Conservation (phyloP, 2,113 vertebrate genomes). For the Halcyon senegalensis region DNA sequence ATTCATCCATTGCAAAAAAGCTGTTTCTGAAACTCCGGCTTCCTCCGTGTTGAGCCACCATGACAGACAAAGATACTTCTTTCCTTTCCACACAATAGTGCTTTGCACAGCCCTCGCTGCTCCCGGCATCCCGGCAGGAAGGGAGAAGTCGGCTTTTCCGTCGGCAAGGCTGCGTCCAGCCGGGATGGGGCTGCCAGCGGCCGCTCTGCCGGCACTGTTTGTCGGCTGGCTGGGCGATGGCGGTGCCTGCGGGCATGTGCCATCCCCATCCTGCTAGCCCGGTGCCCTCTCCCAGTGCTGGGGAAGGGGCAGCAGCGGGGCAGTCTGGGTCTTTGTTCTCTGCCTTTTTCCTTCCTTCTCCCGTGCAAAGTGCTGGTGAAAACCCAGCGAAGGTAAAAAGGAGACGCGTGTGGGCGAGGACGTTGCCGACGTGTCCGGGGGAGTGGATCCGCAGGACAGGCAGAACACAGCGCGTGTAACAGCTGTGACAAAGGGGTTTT, state of each 20-base stretch:
- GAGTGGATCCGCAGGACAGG: conserved; percentile 18
- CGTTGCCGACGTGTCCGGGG: not conserved
- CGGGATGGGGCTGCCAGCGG: rapidly evolving
- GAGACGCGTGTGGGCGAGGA: not conserved
- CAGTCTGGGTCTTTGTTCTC: not conserved
- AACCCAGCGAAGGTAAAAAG: not conserved
- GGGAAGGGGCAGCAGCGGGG: not conserved
- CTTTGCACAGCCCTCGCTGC: not conserved
- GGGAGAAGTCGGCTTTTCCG: not conserved
- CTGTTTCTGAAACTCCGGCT: not conserved
- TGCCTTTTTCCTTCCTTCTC: not conserved
- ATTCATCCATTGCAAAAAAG: not conserved
- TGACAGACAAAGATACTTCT: not conserved
- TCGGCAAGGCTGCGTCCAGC: not conserved
- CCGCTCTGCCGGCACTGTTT: not conserved
- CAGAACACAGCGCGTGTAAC: not conserved
- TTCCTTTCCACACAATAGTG: not conserved
- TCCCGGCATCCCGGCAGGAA: not conserved
- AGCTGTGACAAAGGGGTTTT: conserved; percentile 67
- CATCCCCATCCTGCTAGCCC: rapidly evolving
- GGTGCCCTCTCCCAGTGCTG: not conserved
- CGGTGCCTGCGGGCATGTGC: rapidly evolving
- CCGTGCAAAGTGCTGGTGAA: rapidly evolving
- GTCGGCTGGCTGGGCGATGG: not conserved
- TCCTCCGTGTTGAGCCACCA: not conserved